Evolutionary conservation across 2,113 vertebrate genomes (phyloP).

Genomic region (Nannospalax galili): DNA sequence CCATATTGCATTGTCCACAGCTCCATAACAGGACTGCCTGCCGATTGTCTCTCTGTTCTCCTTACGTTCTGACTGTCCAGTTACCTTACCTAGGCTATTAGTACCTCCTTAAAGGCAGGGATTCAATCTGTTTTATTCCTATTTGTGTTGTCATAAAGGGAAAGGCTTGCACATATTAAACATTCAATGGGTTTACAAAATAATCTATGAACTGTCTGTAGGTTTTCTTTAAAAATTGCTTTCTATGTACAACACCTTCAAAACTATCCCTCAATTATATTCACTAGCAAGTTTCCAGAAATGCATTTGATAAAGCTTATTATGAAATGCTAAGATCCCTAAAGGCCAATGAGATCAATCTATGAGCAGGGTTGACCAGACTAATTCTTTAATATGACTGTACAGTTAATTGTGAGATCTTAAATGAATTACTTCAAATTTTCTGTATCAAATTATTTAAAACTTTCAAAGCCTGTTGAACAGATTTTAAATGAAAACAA

Average conservation of each 20-base stretch:
- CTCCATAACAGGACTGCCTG: not conserved
- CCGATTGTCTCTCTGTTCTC: not conserved
- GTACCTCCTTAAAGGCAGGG: not conserved
- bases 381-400: not conserved
- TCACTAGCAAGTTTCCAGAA: not conserved
- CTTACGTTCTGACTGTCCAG: not conserved
- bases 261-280: not conserved
- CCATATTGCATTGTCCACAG: not conserved
- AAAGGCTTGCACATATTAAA: not conserved
- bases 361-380: not conserved
- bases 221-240: not conserved
- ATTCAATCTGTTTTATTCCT: not conserved
- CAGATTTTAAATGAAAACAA: not conserved
- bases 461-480: not conserved
- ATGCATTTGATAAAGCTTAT: not conserved
- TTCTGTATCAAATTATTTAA: conserved; percentile 12
- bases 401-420: not conserved
- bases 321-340: not conserved
- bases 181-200: not conserved
- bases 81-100: not conserved
- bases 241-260: not conserved
- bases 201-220: not conserved
- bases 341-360: not conserved
- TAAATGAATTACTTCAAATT: not conserved
- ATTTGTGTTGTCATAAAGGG: not conserved